phyloP scores from a whole-genome alignment of 2,888 invertebrate species.

The Metallyticus violacea region DNA sequence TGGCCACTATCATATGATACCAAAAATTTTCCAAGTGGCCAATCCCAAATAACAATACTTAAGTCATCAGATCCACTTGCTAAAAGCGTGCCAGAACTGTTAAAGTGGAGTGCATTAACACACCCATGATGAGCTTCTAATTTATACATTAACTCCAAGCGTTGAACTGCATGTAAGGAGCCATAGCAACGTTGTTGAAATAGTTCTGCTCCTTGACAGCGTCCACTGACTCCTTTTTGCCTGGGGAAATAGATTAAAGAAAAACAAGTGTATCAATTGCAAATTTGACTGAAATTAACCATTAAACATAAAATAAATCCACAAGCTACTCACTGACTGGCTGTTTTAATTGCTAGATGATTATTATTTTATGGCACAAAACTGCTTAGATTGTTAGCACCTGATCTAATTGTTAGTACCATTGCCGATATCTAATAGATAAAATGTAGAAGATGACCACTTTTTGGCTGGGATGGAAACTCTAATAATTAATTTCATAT shows the following conservation, averaged over 20 bases:
- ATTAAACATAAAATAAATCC: no score
- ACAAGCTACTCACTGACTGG: no score
- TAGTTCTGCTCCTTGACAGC: slow-evolving; percentile 49
- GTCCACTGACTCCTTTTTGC: slow-evolving; percentile 47
- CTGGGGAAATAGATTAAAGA: slow-evolving; percentile 24
- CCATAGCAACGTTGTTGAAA: slow-evolving; percentile 75
- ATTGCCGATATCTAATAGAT: no score
- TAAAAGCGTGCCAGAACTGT: slow-evolving; percentile 70
- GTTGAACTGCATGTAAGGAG: slow-evolving; percentile 77
- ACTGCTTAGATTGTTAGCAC: no score
- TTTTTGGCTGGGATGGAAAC: no score
- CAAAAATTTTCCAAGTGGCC: slow-evolving; percentile 67
- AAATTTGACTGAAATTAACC: neutral
- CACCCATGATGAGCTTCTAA: slow-evolving; percentile 82
- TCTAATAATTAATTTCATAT: no score
- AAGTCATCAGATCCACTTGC: slow-evolving; percentile 92
- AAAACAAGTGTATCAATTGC: neutral
- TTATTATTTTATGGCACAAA: no score
- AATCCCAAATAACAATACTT: slow-evolving; percentile 85
- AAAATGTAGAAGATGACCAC: no score
- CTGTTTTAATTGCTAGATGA: no score
- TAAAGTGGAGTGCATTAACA: slow-evolving; percentile 91
- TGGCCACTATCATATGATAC: slow-evolving; percentile 78
- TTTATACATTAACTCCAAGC: slow-evolving; percentile 73
- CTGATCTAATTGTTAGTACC: no score